Evolutionary conservation across 2,888 invertebrate species (phyloP).

Genomic region (Xanthorhoe spadicearia): DNA sequence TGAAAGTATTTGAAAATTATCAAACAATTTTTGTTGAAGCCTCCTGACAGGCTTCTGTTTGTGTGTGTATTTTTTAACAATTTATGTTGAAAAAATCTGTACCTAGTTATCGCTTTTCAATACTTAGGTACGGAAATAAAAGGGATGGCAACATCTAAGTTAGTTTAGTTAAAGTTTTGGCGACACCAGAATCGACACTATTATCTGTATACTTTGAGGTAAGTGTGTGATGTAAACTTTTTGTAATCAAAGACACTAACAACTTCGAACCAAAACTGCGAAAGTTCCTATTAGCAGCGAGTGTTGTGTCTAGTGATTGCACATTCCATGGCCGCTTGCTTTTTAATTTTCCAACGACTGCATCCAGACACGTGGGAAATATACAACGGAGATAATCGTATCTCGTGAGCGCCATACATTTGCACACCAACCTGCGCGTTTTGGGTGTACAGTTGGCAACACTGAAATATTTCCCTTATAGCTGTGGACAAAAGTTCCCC

Average conservation of each 20-base stretch:
- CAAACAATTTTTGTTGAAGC: not conserved
- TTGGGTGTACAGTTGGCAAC: constrained; percentile 2
- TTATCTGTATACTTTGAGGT: too few relatives aligned
- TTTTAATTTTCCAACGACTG: constrained; percentile 65
- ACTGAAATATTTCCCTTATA: not conserved
- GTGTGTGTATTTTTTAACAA: too few relatives aligned
- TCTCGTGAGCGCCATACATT: constrained; percentile 43
- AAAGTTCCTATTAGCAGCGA: not conserved
- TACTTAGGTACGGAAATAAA: too few relatives aligned
- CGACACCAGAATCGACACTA: too few relatives aligned
- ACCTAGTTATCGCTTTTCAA: too few relatives aligned
- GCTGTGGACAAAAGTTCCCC: too few relatives aligned
- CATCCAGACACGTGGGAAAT: constrained; percentile 59
- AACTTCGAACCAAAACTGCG: too few relatives aligned
- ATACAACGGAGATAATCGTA: constrained; percentile 55
- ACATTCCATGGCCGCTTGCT: constrained; percentile 41
- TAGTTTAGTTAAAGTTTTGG: too few relatives aligned
- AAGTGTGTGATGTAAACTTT: not conserved
- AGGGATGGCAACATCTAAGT: too few relatives aligned
- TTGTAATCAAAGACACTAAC: too few relatives aligned
- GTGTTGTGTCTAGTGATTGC: constrained; percentile 6
- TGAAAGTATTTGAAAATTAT: not conserved
- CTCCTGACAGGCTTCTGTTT: not conserved
- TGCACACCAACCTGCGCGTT: constrained; percentile 28
- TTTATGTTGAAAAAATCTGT: too few relatives aligned